Percentiles rank a stretch among this genome's conserved stretches.
These are phyloP conservation scores for Beroe ovata DNA, from an alignment of 37 sponge, comb jelly and placozoan genomes.

Conservation along the genomic window DNA sequence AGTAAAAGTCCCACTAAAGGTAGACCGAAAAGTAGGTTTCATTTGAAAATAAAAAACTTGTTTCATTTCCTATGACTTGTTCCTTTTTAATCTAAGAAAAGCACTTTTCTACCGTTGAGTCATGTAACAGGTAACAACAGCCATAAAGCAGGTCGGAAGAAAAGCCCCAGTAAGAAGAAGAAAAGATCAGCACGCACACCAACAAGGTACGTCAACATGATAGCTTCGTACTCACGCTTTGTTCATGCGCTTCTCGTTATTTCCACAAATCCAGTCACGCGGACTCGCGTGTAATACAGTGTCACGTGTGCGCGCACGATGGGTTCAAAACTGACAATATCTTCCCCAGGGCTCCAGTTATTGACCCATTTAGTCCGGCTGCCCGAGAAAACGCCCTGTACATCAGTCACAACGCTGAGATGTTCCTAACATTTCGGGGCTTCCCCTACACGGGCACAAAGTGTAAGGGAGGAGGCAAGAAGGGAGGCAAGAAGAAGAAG, in stretches of 20 bases:
- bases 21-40: constrained; percentile 41
- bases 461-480: constrained; percentile 54
- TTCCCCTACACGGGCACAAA: constrained; percentile 36
- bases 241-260: no score
- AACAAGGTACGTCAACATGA: no score
- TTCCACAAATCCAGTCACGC: no score
- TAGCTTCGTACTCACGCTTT: no score
- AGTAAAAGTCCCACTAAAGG: constrained; percentile 28
- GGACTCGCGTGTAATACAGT: no score
- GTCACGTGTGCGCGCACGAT: no score
- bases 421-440: constrained; percentile 24
- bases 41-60: no score
- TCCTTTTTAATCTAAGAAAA: no score
- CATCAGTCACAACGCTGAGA: constrained; percentile 35
- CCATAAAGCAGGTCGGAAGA: background rate
- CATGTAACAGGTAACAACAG: constrained; percentile 28
- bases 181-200: constrained; percentile 12
- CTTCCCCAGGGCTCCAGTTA: constrained; percentile 8
- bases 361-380: constrained; percentile 33
- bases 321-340: background rate
- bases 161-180: constrained; percentile 16
- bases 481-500: constrained; percentile 28
- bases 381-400: constrained; percentile 32
- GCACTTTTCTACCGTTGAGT: no score
- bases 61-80: no score